Conservation (phyloP, 1,140 invertebrate genomes). For the Drosophila baimaii region DNA sequence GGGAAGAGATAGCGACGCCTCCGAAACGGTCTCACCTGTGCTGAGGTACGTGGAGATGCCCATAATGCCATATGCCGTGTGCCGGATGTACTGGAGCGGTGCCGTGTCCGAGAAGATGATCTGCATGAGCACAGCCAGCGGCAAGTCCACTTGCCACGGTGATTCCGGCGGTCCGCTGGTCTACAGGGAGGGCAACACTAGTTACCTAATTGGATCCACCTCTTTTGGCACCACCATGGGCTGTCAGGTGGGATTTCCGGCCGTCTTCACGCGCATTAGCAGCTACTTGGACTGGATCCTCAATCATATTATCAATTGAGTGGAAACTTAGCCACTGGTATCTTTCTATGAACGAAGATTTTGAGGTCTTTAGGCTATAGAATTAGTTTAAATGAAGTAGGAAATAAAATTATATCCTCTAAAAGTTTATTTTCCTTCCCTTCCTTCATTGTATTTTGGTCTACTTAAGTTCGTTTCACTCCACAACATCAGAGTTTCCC, state of each 20-base stretch:
- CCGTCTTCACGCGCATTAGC: slow-evolving; percentile 85
- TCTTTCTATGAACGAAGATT: background rate
- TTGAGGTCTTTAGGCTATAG: background rate
- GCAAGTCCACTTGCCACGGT: slow-evolving; percentile 64
- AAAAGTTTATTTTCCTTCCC: no score
- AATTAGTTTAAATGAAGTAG: background rate
- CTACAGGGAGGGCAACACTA: slow-evolving; percentile 18
- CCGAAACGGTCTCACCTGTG: slow-evolving; percentile 19
- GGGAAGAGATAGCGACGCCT: slow-evolving; percentile 49
- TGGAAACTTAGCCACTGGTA: background rate
- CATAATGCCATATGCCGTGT: slow-evolving; percentile 38
- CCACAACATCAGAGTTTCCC: no score
- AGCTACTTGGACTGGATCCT: slow-evolving; percentile 85
- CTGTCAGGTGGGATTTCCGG: slow-evolving; percentile 85
- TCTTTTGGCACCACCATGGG: slow-evolving; percentile 85
- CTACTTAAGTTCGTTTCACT: no score
- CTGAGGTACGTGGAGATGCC: slow-evolving; percentile 54
- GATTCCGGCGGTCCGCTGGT: slow-evolving; percentile 84
- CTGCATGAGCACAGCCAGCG: slow-evolving; percentile 60
- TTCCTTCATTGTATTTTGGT: no score
- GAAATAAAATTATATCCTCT: background rate
- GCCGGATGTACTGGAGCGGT: slow-evolving; percentile 58
- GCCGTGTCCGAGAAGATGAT: slow-evolving; percentile 61
- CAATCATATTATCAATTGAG: slow-evolving; percentile 6
- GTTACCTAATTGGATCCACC: slow-evolving; percentile 85